Percentiles rank a stretch among this genome's conserved stretches.
phyloP scores from a whole-genome alignment of 2,797 vertebrate genomes.

The Balearica regulorum region DNA sequence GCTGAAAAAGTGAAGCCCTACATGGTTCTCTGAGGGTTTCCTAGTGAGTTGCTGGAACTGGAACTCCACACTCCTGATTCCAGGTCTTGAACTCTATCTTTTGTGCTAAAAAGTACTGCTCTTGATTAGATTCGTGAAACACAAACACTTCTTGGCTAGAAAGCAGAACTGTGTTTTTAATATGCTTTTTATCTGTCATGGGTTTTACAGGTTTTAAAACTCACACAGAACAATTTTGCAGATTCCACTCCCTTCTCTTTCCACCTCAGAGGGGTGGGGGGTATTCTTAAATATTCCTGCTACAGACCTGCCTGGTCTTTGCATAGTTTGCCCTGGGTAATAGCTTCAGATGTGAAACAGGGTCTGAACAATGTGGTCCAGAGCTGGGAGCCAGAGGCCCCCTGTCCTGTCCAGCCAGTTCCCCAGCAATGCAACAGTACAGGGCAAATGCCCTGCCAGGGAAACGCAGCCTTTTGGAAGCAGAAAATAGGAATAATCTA shows the following conservation, averaged over 20 bases:
- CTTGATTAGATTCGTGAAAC: neutral
- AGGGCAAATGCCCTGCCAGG: neutral
- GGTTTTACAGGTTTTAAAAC: neutral
- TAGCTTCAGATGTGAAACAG: neutral
- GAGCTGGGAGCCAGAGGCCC: neutral
- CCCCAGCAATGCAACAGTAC: neutral
- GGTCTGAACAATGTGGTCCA: accelerated
- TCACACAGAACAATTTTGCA: neutral
- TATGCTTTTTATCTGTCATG: neutral
- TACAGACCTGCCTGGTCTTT: neutral
- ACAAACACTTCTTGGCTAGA: neutral
- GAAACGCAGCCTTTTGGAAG: neutral
- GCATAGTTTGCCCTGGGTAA: neutral
- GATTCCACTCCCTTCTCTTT: neutral
- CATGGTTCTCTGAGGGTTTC: neutral
- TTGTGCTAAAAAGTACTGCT: neutral
- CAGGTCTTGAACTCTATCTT: neutral
- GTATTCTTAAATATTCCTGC: neutral
- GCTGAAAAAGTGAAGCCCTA: neutral
- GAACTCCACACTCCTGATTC: neutral
- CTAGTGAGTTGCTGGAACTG: neutral
- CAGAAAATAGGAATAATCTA: neutral
- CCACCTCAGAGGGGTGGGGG: accelerated
- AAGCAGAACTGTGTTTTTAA: neutral
- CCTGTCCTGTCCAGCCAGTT: neutral